A percentile compares a stretch with the other conserved stretches of the same genome.
Evolutionary conservation across 2,888 invertebrate species (phyloP).

Genomic region (Lochmaea crataegi): DNA sequence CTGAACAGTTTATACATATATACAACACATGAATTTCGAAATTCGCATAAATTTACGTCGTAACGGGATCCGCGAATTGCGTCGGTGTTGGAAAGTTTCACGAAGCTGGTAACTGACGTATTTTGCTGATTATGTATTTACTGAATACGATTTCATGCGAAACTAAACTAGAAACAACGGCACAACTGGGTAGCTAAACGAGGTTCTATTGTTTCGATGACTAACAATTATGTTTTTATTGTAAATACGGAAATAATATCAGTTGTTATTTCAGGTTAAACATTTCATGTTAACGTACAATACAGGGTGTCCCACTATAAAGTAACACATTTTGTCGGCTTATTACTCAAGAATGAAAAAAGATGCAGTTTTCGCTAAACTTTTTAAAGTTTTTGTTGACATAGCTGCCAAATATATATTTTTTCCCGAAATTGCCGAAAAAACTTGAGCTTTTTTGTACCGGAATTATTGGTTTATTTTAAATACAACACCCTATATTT

Average conservation of each 20-base stretch:
- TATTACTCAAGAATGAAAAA: no score
- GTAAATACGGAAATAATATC: not conserved
- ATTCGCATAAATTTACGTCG: constrained; percentile 20
- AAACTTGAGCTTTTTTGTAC: no score
- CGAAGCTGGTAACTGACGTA: not conserved
- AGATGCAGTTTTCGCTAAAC: no score
- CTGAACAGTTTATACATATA: not conserved
- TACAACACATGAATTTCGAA: constrained; percentile 24
- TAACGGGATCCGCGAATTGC: not conserved
- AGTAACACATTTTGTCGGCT: no score
- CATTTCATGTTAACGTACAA: not conserved
- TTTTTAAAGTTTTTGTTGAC: no score
- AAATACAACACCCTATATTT: no score
- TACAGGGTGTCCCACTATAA: no score
- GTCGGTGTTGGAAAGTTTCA: no score
- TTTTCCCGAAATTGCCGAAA: no score
- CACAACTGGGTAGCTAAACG: not conserved
- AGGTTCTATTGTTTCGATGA: not conserved
- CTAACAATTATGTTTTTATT: not conserved
- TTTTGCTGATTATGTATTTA: not conserved
- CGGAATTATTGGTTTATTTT: no score
- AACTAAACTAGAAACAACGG: not conserved
- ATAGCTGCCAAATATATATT: no score
- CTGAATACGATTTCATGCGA: not conserved
- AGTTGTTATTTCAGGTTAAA: not conserved